Percentiles rank a stretch among this genome's conserved stretches.
phyloP scores from a whole-genome alignment of 1,140 invertebrate genomes.

The Leucophenga varia region DNA sequence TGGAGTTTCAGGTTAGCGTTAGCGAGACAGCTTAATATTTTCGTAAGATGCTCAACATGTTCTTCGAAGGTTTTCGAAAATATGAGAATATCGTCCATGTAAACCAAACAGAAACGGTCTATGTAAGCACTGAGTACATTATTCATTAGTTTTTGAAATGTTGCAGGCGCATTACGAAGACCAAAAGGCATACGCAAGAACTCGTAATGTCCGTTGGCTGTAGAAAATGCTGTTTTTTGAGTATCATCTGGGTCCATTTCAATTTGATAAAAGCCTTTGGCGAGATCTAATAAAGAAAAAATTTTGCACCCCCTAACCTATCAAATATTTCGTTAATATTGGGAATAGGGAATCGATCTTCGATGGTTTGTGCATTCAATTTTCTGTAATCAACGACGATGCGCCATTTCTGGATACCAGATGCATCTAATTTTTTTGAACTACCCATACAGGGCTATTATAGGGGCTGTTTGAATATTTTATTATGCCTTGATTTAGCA shows the following conservation, averaged over 20 bases:
- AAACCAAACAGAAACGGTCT: conserved; percentile 13
- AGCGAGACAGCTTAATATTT: conserved; percentile 8
- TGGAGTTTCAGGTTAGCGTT: conserved; percentile 11
- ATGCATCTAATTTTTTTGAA: conserved; percentile 14
- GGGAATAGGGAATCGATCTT: no score
- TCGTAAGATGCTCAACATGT: conserved; percentile 14
- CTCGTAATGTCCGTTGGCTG: no score
- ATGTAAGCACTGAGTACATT: conserved; percentile 17
- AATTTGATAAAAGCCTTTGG: no score
- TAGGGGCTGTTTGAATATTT: conserved; percentile 12
- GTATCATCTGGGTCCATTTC: no score
- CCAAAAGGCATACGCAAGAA: no score
- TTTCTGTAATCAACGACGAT: no score
- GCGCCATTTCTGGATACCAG: conserved; percentile 17
- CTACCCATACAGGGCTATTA: conserved; percentile 28
- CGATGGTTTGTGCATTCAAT: no score
- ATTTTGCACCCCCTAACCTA: no score
- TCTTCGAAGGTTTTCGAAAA: conserved; percentile 30
- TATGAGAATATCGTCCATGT: conserved; percentile 23
- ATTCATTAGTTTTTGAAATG: conserved; percentile 33
- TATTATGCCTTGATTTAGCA: conserved; percentile 16
- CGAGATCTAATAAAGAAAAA: no score
- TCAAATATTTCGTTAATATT: no score
- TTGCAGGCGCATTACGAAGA: no score
- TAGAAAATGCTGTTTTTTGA: no score